Conservation (phyloP, 2,113 vertebrate genomes). For the Prunella fulvescens region DNA sequence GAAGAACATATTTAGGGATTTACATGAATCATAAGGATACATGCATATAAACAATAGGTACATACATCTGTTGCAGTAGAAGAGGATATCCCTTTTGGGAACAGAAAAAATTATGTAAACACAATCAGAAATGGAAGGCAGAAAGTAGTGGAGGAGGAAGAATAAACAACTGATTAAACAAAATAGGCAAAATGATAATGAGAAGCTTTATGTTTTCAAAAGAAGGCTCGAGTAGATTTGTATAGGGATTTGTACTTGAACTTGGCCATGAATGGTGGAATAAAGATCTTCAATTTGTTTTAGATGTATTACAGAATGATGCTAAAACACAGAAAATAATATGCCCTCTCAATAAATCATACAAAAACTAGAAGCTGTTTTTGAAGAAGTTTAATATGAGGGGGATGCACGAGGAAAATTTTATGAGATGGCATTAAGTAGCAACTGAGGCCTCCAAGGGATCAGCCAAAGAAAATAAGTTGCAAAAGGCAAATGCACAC, state of each 20-base stretch:
- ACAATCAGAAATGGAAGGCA: neutral
- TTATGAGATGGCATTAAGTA: neutral
- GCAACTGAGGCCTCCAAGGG: neutral
- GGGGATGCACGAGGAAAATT: neutral
- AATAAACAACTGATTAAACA: neutral
- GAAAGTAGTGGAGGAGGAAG: neutral
- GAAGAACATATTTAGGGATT: neutral
- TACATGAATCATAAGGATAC: neutral
- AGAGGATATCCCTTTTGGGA: neutral
- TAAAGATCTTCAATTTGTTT: neutral
- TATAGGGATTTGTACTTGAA: neutral
- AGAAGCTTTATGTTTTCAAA: neutral
- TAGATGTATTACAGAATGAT: neutral
- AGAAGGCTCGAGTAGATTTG: neutral
- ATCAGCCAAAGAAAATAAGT: slow-evolving; percentile 43
- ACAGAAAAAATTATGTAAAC: neutral
- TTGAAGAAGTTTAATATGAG: neutral
- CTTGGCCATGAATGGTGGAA: neutral
- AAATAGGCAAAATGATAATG: neutral
- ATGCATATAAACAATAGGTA: neutral
- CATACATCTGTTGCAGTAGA: neutral
- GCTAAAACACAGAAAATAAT: slow-evolving; percentile 29
- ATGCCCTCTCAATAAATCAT: slow-evolving; percentile 12
- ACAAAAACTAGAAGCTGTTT: slow-evolving; percentile 19
- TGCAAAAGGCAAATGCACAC: slow-evolving; percentile 6